Base-by-base conservation (phyloP, 2,113 vertebrate species). In the Takifugu bimaculatus region DNA sequence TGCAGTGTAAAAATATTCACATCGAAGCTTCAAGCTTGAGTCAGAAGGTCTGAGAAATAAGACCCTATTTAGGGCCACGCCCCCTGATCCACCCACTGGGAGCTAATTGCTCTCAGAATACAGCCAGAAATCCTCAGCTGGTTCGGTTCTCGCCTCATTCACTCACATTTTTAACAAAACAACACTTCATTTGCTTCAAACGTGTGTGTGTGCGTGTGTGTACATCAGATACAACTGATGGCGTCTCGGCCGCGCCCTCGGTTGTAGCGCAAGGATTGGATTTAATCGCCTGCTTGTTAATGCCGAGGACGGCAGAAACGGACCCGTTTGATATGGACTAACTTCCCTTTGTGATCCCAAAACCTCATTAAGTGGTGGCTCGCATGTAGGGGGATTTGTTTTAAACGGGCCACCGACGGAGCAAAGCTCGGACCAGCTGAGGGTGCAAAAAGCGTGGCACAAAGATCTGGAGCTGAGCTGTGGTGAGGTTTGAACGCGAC, bases 341-440 rank as follows among this genome's bases (percentile, higher is more conserved):
- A 86, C 85, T 77, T 85, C 75, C 66, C 78, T 76, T 61, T 80
- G 82, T 87, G 82, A 90, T 88, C 86, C 86, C 70, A 82, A 89
- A 90, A 88, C 79, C 88, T 87, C 84, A 88, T 90, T 89, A 90
- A 79, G 84, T 88, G 87, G 79, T 86, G 80, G 85, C 83, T 75
- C 62, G 54, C 58, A 83, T 76, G 83, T 84, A 82, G 43, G 28
- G 85, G 80, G 84, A 88, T 84, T 87, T 88, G 86, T 82, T 91
- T 84, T 74, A 87, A 83, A 85, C 59, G 77, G 52, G 60, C 65
- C 78, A 74, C 83, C 83, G 78, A 69, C 80, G 69, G 69, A 76
- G 66, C 66, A 13, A 42, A 56, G 57, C 45, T n/a, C 13, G 12
- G 13, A 15, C 1, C 13, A 48, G 45, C 45, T 15, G 13, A n/a